Evolutionary conservation across 2,113 vertebrate genomes (phyloP), one percentile per base, ranked within the genome.

Genomic region (Ophthalmotilapia sp.): DNA sequence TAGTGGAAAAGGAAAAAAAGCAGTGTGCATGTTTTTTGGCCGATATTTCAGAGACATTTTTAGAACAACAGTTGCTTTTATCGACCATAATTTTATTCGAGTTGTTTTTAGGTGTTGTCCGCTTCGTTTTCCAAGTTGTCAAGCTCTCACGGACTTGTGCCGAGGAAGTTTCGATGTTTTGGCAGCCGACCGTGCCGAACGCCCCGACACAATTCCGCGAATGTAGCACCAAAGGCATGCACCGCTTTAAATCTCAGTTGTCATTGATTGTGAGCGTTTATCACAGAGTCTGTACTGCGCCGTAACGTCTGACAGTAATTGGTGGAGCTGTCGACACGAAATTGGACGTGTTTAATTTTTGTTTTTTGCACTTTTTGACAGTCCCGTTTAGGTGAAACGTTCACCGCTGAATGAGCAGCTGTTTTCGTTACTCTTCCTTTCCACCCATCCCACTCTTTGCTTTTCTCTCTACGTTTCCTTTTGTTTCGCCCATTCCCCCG

Each of bases 401-500:
- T 51, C n/a, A 6, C 3, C 7, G 29, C 12, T 8, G 10, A 53
- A 45, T 31, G 4, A 12, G 47, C 4, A 40, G 10, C 21, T 51
- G 12, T 54, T 87, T n/a, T 2, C 19, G 5, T 75, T 12, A 19
- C 42, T 38, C 29, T 6, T 73, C n/a, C 1, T 17, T 10, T 12
- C 7, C 26, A 10, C 23, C 2, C 15, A 87, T 36, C 26, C 80
- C 62, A 62, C 58, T 85, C 2, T 75, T 87, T 40, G 26, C 36
- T 79, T 53, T 56, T 55, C 12, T 85, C 5, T 68, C 15, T 84
- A 23, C 51, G 85, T 79, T 90, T 86, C 87, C 94, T 95, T 95
- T 96, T 96, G 95, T 96, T 93, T 96, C 92, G 87, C 90, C 92
- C 88, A 90, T 89, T 95, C 80, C 81, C 90, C 49, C 89, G 81